Evolutionary conservation across 2,888 invertebrate species (phyloP), one percentile per base, ranked within the genome.

Genomic region (Tetragonisca angustula): DNA sequence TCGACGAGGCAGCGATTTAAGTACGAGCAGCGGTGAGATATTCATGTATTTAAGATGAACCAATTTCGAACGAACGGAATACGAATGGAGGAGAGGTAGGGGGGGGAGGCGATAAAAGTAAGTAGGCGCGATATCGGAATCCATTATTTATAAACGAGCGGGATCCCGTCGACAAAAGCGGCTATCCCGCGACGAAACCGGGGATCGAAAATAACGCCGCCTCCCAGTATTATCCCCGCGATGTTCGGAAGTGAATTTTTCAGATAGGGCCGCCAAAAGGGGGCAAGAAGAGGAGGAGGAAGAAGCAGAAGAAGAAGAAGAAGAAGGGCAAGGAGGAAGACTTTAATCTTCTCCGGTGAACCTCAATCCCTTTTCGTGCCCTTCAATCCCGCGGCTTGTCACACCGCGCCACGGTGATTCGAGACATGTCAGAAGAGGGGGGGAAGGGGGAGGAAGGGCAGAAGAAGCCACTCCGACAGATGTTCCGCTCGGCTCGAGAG

Each of bases 381-480:
- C 85, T 84, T 90, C 82, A 75, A 89, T 90, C 85, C 86, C 74
- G 76, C 76, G 71, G 71, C 88, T 85, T 88, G 85, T 87, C 87
- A 71, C 84, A 62, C 71, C 80, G 54, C 49, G 83, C 81, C 78
- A 79, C 80, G 43, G 72, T 84, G 82, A 85, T 87, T 83, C 84
- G 49, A 79, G 79, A 81, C 85, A 84, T 81, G 79, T 83, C 80
- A 75, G 81, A 71, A 78, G 71, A 79, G 21, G 52, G 19, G 19
- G 19, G 52, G 19, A 19, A 52, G 52, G 19, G 52, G 19, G 5
- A 1, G 52, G 19, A 1, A 19, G 19, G 76, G 84, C 83, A 75
- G 79, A 81, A 87, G 83, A 87, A 88, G 84, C 83, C 89, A 89
- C 90, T 87, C 86, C 88, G 89, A 91, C 90, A 90, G 90, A 90